Base-by-base conservation (phyloP, 2,113 vertebrate species). In the Herpailurus yagouaroundi region DNA sequence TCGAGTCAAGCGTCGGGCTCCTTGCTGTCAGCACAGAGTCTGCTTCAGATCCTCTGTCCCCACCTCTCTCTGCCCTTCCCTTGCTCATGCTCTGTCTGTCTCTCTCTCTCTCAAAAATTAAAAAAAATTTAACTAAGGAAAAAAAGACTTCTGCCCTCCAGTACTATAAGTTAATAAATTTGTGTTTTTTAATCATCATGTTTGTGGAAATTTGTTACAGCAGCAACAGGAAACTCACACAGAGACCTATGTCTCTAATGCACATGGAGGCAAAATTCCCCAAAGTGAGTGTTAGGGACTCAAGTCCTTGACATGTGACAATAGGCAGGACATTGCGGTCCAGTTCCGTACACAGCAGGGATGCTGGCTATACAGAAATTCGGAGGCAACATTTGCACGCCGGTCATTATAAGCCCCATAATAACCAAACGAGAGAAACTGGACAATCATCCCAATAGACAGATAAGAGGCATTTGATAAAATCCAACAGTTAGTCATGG, bases 291-390 rank as follows among this genome's bases (percentile, higher is more conserved):
- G 31, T 18, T n/a, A 48, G 23, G 84, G 66, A 68, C 41, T 19
- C 33, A 80, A 50, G 60, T 21, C 19, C 38, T 19, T 4, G 25
- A 6, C 0, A 3, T 5, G 4, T 14, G 6, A 29, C 31, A 31
- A 29, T 2, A 83, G n/a, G 31, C 4, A 10, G 7, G 0, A 3
- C 27, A 2, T 48, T 27, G 50, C 3, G 19, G 16, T 14, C 38
- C 31, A 7, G 63, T 1, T 2, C 23, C 7, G 38, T 27, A 31
- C 60, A 45, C 33, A 27, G 6, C 31, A 18, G 38, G 36, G 48
- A n/a, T 7, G 33, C 23, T 29, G 7, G 31, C 3, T 0, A 4
- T 85, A 31, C 18, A 19, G 71, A 14, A 25, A 38, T 33, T 7
- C 23, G 7, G 25, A 86, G 57, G 9, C 6, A 25, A 7, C 73